Evolutionary conservation across 2,888 invertebrate genomes (phyloP).

Genomic region (Liopterus haemorrhoidalis): DNA sequence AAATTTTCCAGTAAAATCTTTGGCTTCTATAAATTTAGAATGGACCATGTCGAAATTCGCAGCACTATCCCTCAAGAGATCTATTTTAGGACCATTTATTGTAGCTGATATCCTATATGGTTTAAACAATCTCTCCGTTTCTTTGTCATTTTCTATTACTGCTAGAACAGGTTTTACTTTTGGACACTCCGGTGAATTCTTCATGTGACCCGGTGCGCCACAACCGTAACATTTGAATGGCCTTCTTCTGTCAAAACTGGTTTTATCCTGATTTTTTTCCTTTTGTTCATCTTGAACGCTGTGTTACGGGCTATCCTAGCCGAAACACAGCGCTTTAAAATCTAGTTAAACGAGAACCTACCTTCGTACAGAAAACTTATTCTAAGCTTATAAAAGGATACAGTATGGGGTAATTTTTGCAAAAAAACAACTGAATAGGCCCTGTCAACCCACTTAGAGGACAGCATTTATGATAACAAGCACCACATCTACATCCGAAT

Average conservation of each 20-base stretch:
- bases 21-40: not conserved
- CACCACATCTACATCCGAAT: no score
- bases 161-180: not conserved
- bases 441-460: no score
- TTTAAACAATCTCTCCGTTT: not conserved
- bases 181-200: slow-evolving; percentile 8
- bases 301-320: no score
- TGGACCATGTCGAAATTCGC: slow-evolving; percentile 2
- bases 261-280: not conserved
- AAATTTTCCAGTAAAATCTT: slow-evolving; percentile 4
- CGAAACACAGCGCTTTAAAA: no score
- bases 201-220: not conserved
- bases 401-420: no score
- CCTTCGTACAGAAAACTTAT: no score
- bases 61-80: slow-evolving; percentile 1
- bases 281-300: no score
- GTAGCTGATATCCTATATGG: not conserved
- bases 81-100: not conserved
- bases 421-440: no score
- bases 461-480: no score
- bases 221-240: slow-evolving; percentile 7
- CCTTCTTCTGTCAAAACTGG: slow-evolving; percentile 6
- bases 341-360: no score
- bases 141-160: not conserved
- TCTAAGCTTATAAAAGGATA: no score